Conservation (phyloP, 2,888 invertebrate species). For the Cerastis rubricosa region DNA sequence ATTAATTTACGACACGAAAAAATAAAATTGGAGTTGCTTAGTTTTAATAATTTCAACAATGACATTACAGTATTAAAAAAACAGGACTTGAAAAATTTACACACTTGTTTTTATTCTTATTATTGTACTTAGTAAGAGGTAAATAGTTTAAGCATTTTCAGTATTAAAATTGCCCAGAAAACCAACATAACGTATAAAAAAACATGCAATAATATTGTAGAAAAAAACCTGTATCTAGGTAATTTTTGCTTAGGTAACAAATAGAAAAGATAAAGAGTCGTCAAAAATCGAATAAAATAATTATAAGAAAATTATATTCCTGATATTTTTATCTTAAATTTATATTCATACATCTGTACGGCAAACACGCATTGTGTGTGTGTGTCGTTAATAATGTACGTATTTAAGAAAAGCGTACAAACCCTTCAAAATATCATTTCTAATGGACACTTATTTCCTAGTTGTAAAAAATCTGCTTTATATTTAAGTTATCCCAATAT, state of each 20-base stretch:
- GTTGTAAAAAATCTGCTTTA: background rate
- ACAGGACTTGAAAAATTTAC: background rate
- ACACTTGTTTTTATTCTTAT: no score
- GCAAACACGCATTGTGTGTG: constrained; percentile 6
- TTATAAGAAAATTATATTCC: background rate
- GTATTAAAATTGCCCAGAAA: constrained; percentile 42
- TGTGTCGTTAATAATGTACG: background rate
- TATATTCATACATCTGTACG: constrained; percentile 2
- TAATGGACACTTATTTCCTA: background rate
- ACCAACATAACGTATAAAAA: constrained; percentile 14
- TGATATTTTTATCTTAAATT: constrained; percentile 3
- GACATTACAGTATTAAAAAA: background rate
- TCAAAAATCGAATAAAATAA: constrained; percentile 7
- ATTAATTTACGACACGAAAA: background rate
- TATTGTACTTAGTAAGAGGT: background rate
- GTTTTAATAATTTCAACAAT: background rate
- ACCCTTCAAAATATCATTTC: background rate
- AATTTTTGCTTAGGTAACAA: background rate
- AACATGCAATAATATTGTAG: constrained; percentile 10
- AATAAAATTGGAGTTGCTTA: no score
- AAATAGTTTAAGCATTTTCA: background rate
- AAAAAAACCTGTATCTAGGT: background rate
- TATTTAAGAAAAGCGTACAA: background rate
- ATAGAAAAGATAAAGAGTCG: background rate
- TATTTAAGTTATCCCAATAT: background rate